These are phyloP conservation scores for Busseola fusca DNA, from an alignment of 2,888 invertebrate species.

Conservation along the genomic window DNA sequence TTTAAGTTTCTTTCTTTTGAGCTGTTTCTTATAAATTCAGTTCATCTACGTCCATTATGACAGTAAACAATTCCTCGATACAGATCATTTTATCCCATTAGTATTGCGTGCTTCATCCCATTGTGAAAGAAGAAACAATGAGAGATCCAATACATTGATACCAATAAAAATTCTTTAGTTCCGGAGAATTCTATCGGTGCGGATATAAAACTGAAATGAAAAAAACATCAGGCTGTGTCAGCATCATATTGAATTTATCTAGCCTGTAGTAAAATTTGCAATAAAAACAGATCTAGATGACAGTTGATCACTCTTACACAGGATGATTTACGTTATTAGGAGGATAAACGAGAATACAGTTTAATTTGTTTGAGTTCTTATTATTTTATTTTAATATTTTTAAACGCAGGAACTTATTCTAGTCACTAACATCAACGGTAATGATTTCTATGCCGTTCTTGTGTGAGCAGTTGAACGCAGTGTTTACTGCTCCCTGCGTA, in stretches of 20 bases:
- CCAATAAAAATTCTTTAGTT: not conserved
- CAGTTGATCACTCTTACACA: not conserved
- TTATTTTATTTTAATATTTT: not conserved
- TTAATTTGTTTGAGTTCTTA: not conserved
- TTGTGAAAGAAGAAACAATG: constrained; percentile 2
- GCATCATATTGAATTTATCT: not conserved
- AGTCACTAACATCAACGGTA: too few species aligned
- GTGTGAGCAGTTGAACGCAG: too few species aligned
- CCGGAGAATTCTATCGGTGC: not conserved
- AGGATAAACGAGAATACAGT: too few species aligned
- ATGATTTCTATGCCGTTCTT: too few species aligned
- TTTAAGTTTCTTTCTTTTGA: not conserved
- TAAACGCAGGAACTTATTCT: not conserved
- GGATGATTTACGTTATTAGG: not conserved
- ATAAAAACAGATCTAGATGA: not conserved
- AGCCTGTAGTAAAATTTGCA: not conserved
- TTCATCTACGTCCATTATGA: not conserved
- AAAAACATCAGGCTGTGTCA: not conserved
- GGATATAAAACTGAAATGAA: not conserved
- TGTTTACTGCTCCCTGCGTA: too few species aligned
- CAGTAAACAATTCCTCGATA: not conserved
- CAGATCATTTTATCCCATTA: not conserved
- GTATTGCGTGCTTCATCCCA: not conserved
- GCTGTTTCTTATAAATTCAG: not conserved
- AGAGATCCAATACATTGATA: constrained; percentile 2